Conservation (phyloP, 2,797 vertebrate genomes). For the Myotis daubentonii region DNA sequence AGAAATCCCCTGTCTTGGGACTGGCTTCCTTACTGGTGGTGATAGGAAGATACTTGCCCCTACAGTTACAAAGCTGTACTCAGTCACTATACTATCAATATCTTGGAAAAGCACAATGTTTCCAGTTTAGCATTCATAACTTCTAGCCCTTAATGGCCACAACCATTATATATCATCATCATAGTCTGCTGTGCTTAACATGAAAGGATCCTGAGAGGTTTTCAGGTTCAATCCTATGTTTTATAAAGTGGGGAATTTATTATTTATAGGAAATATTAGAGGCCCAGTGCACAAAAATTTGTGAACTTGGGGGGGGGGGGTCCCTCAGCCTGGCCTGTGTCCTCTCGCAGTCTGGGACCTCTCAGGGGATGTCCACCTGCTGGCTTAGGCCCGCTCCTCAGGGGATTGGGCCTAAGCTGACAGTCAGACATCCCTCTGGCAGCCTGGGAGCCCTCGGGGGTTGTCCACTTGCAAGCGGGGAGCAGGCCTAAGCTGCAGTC, state of each 20-base stretch:
- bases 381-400: too few species aligned
- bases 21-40: background rate
- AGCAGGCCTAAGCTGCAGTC: too few species aligned
- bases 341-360: too few species aligned
- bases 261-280: background rate
- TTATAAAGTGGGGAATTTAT: background rate
- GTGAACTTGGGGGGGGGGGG: too few species aligned
- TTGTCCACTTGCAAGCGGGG: too few species aligned
- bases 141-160: background rate
- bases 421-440: too few species aligned
- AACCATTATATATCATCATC: background rate
- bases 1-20: background rate
- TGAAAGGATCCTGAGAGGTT: background rate
- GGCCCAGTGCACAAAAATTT: too few species aligned
- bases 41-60: background rate
- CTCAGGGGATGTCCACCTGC: too few species aligned
- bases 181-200: background rate
- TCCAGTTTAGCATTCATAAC: background rate
- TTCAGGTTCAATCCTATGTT: background rate
- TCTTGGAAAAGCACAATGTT: background rate
- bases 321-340: too few species aligned
- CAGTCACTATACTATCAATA: background rate
- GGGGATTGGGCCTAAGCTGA: too few species aligned
- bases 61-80: background rate
- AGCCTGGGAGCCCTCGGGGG: too few species aligned